Conservation (phyloP, 2,888 invertebrate species). For the Vannuccia rotundouncinata region DNA sequence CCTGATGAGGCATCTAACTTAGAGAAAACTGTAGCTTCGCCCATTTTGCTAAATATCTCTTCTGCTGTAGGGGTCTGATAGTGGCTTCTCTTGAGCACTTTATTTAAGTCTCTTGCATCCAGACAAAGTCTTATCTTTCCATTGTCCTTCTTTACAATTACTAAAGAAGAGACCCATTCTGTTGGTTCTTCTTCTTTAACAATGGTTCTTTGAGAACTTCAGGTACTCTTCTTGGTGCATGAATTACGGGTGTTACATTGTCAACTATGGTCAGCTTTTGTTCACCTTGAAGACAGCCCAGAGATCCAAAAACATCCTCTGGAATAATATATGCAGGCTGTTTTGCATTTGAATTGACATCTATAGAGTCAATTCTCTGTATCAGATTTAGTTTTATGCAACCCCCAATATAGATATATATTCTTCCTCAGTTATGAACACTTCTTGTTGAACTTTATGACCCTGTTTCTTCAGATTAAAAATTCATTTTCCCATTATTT, state of each 20-base stretch:
- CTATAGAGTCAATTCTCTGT: not conserved
- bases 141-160: slow-evolving; percentile 41
- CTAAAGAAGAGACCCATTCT: slow-evolving; percentile 43
- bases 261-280: not conserved
- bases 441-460: not conserved
- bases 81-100: slow-evolving; percentile 41
- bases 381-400: not conserved
- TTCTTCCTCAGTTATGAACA: not conserved
- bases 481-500: not conserved
- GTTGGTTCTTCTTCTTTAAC: slow-evolving; percentile 42
- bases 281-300: not conserved
- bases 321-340: not conserved
- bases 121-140: slow-evolving; percentile 43
- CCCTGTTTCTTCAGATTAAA: not conserved
- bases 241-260: not conserved
- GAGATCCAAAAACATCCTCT: not conserved
- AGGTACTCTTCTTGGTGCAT: slow-evolving; percentile 20
- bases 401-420: not conserved
- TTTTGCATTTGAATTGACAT: not conserved
- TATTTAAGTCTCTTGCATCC: slow-evolving; percentile 43
- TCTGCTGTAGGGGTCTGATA: slow-evolving; percentile 42
- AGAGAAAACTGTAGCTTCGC: slow-evolving; percentile 40
- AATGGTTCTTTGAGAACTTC: slow-evolving; percentile 41
- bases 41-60: slow-evolving; percentile 41
- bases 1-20: slow-evolving; percentile 42